Evolutionary conservation across 2,113 vertebrate species (phyloP), one percentile per base, ranked within the genome.

Genomic region (Xenopus tropicalis): DNA sequence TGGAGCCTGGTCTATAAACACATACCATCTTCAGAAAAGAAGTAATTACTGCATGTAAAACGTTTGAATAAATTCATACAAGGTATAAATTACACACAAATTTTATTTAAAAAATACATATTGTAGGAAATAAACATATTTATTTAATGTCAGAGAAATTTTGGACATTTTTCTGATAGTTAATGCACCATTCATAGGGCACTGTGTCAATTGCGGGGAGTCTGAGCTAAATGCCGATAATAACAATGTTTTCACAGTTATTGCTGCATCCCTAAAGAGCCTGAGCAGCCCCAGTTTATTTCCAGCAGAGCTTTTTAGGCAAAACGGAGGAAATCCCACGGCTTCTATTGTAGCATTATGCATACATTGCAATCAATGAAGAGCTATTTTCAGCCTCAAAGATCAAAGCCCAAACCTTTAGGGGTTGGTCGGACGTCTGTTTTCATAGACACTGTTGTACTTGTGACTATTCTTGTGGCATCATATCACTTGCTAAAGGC

Each of bases 251-350:
- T 65, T 58, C 66, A 67, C 61, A 73, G 1, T 62, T 65, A 19
- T 2, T 80, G 77, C 77, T 78, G 75, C 75, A 72, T 43, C 64
- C 82, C 76, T 66, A 61, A 63, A 59, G 6, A 42, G 1, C 66
- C 46, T 64, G 75, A 78, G 62, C 37, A 69, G 37, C 20, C 62
- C 10, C 63, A 71, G 66, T 14, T 78, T 56, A 58, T 16, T 64
- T 71, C 74, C 77, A 78, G 5, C 23, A 64, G 61, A 19, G 43
- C 69, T 78, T 79, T 74, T 0, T 0, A 72, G 71, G 56, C 37
- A 70, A 43, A 70, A 78, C 16, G 11, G 19, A 56, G 37, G 44
- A 21, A 52, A 23, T 29, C 52, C 48, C 23, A 59, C 80, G 25
- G 75, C 78, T 66, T 16, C 12, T 69, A 6, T 37, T 58, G 24